These are phyloP conservation scores for Muscidifurax raptorellus DNA, from an alignment of 1,140 invertebrate species.

Conservation along the genomic window DNA sequence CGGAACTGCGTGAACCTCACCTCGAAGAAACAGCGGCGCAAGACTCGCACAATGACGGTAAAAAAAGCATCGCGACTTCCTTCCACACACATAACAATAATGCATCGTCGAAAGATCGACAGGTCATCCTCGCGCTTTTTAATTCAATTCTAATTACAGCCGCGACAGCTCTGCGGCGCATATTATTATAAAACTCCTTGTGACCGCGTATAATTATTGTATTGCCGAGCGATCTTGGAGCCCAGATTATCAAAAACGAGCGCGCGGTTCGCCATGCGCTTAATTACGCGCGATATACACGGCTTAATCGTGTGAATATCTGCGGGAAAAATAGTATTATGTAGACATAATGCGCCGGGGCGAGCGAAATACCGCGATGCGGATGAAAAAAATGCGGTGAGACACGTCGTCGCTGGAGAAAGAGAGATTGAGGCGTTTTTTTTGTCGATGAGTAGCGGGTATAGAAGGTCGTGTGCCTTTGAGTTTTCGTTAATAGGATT, in stretches of 20 bases:
- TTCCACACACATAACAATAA: too few species aligned
- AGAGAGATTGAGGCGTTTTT: too few species aligned
- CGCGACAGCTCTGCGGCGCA: not conserved
- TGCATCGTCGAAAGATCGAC: not conserved
- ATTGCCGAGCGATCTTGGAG: not conserved
- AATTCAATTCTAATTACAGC: constrained; percentile 28
- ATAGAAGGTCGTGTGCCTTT: too few species aligned
- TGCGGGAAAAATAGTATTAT: constrained; percentile 46
- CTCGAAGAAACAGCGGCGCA: too few species aligned
- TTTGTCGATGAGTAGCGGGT: too few species aligned
- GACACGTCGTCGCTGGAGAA: too few species aligned
- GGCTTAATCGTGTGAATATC: constrained; percentile 54
- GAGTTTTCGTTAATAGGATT: too few species aligned
- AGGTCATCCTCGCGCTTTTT: not conserved
- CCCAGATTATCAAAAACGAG: constrained; percentile 58
- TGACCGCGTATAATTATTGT: constrained; percentile 3
- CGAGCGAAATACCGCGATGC: not conserved
- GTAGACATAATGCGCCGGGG: not conserved
- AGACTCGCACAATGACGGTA: too few species aligned
- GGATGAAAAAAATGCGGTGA: not conserved
- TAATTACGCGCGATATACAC: constrained; percentile 52
- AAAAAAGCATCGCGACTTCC: too few species aligned
- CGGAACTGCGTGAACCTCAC: too few species aligned
- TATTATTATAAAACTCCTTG: not conserved
- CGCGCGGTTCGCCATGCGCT: constrained; percentile 45